phyloP scores from a whole-genome alignment of 2,113 vertebrate genomes.

The Toxotes chatareus region DNA sequence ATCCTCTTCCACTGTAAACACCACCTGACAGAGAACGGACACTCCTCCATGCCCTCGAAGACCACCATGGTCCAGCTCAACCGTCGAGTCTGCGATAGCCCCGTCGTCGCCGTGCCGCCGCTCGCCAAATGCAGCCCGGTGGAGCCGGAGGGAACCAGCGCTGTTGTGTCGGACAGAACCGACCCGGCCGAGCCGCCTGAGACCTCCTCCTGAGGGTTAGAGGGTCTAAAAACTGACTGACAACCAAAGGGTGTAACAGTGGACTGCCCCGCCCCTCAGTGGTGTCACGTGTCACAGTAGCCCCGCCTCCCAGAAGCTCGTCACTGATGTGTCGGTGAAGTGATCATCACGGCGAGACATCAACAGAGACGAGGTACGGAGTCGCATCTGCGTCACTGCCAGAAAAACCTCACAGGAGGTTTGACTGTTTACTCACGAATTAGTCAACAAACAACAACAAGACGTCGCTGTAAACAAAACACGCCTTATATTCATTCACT shows the following conservation, averaged over 20 bases:
- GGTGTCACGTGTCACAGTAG: not conserved
- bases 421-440: too few relatives aligned
- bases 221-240: not conserved
- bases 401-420: too few relatives aligned
- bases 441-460: too few relatives aligned
- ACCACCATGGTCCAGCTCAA: slow-evolving; percentile 34
- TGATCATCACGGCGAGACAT: too few relatives aligned
- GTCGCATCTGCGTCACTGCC: too few relatives aligned
- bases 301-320: not conserved
- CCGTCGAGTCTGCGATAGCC: not conserved
- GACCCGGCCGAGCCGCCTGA: not conserved
- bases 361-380: too few relatives aligned
- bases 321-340: not conserved
- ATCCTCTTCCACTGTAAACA: slow-evolving; percentile 34
- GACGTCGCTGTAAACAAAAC: too few relatives aligned
- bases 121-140: not conserved
- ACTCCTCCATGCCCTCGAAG: slow-evolving; percentile 18
- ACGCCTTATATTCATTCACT: too few relatives aligned
- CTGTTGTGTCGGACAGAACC: not conserved
- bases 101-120: accelerated
- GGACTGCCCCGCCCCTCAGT: not conserved
- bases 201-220: not conserved
- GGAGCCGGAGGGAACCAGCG: not conserved
- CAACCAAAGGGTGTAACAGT: not conserved
- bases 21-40: slow-evolving; percentile 7